Conservation (phyloP, 2,888 invertebrate genomes). For the Heliothis peltigera region DNA sequence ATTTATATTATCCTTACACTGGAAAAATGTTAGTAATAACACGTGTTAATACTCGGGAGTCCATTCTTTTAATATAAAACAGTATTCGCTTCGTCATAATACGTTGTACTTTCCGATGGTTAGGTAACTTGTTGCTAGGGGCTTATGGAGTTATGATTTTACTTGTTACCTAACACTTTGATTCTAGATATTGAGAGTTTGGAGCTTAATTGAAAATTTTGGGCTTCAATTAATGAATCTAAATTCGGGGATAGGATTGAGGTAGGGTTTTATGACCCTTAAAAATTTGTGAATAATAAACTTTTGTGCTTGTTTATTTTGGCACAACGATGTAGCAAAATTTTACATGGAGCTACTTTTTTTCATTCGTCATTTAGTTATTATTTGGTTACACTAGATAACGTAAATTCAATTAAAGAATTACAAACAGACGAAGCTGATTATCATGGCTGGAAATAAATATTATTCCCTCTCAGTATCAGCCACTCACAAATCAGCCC, state of each 20-base stretch:
- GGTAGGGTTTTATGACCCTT: not conserved
- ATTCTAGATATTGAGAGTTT: not conserved
- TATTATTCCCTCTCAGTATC: no score
- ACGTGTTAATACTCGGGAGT: conserved; percentile 26
- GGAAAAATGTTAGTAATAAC: conserved; percentile 4
- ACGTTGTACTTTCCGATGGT: conserved; percentile 29
- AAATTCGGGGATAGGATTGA: not conserved
- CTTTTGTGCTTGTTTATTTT: no score
- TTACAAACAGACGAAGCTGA: no score
- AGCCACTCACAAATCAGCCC: no score
- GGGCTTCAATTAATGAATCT: conserved; percentile 2
- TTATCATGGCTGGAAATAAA: no score
- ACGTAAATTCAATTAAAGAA: no score
- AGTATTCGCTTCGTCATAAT: conserved; percentile 42
- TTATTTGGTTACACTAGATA: no score
- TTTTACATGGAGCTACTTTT: no score
- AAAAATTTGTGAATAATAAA: no score
- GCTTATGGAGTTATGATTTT: conserved; percentile 18
- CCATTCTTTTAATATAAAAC: conserved; percentile 41
- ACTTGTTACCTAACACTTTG: conserved; percentile 11
- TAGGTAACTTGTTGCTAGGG: conserved; percentile 45
- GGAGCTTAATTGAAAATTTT: not conserved
- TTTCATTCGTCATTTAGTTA: no score
- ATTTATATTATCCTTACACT: not conserved
- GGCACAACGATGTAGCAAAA: no score